phyloP scores from a whole-genome alignment of 2,888 invertebrate genomes.

The Eubasilissa splendida region DNA sequence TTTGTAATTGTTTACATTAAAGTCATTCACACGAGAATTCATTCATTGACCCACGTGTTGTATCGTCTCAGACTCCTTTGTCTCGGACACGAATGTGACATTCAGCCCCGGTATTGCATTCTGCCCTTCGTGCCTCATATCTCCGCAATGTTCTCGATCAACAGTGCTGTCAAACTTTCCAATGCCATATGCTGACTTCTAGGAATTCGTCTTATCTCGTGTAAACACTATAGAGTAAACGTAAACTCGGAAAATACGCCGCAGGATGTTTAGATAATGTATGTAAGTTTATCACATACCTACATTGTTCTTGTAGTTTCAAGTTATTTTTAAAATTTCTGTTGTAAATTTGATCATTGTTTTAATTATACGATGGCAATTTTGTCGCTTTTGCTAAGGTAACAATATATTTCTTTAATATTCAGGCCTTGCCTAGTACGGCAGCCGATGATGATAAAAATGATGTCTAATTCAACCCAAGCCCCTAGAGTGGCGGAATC shows the following conservation, averaged over 20 bases:
- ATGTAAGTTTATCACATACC: neutral
- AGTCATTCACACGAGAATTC: neutral
- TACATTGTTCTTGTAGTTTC: neutral
- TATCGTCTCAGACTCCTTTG: neutral
- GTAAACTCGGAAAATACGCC: neutral
- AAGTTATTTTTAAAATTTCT: neutral
- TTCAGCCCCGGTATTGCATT: no score
- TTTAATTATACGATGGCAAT: no score
- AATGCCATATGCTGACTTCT: neutral
- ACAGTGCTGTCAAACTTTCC: neutral
- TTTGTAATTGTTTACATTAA: neutral
- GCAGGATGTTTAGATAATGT: constrained; percentile 6
- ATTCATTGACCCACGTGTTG: neutral
- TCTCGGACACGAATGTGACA: neutral
- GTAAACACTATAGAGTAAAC: constrained; percentile 8
- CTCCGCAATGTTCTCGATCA: no score
- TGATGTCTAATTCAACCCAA: no score
- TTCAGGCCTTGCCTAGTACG: no score
- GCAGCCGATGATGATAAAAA: no score
- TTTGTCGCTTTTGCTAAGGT: no score
- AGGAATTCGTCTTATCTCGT: constrained; percentile 13
- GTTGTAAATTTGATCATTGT: no score
- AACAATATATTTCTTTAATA: no score
- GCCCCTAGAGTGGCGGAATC: no score
- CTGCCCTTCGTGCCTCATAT: no score